Evolutionary conservation across 2,888 invertebrate genomes (phyloP).

Genomic region (Mermis nigrescens): DNA sequence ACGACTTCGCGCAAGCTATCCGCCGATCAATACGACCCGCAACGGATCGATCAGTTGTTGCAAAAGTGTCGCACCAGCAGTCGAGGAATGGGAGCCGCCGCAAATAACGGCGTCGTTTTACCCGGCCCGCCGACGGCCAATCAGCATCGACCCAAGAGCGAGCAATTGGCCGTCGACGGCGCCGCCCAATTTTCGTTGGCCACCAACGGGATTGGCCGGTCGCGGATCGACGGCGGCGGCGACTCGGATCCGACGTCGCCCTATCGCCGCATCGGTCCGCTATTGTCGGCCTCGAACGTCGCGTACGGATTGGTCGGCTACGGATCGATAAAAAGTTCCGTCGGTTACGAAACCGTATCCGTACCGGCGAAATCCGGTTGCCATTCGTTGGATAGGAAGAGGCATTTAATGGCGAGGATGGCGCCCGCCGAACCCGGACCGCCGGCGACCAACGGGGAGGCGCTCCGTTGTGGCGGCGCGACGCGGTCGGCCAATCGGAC

Average conservation of each 20-base stretch:
- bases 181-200: neutral
- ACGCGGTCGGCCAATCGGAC: neutral
- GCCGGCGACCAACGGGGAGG: neutral
- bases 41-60: slow-evolving; percentile 21
- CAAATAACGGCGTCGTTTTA: neutral
- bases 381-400: slow-evolving; percentile 24
- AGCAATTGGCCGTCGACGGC: slow-evolving; percentile 4
- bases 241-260: no score
- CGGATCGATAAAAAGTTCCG: neutral
- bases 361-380: slow-evolving; percentile 12
- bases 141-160: slow-evolving; percentile 10
- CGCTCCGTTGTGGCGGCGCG: neutral
- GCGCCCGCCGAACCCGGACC: slow-evolving; percentile 7
- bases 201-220: no score
- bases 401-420: slow-evolving; percentile 20
- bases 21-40: slow-evolving; percentile 16
- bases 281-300: neutral
- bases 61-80: slow-evolving; percentile 23
- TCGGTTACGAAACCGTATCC: neutral
- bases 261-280: neutral
- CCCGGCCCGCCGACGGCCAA: neutral
- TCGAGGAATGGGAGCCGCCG: slow-evolving; percentile 14
- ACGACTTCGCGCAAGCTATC: slow-evolving; percentile 16
- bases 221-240: no score
- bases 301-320: neutral